A percentile compares a stretch with the other conserved stretches of the same genome.
Conservation (phyloP, 2,113 vertebrate species). For the Salminus brasiliensis region DNA sequence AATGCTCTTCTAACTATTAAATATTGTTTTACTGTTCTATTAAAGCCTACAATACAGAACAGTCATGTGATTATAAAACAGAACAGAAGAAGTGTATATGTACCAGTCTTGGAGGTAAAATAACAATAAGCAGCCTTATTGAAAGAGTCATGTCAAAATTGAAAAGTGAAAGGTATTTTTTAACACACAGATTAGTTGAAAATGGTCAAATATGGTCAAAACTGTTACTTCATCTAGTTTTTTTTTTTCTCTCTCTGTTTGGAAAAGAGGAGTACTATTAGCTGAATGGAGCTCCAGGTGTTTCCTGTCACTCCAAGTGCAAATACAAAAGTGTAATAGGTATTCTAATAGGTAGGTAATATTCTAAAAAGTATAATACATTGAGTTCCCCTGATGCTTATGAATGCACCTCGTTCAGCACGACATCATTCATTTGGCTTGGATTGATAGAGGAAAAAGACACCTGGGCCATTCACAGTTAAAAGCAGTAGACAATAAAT, state of each 20-base stretch:
- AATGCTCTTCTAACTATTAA: too few relatives aligned
- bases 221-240: too few relatives aligned
- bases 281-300: not conserved
- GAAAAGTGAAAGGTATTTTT: too few relatives aligned
- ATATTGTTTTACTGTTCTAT: too few relatives aligned
- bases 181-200: too few relatives aligned
- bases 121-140: too few relatives aligned
- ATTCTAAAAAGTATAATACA: not conserved
- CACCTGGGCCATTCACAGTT: not conserved
- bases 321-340: not conserved
- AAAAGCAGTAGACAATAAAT: not conserved
- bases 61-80: too few relatives aligned
- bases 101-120: too few relatives aligned
- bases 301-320: not conserved
- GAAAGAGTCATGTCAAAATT: too few relatives aligned
- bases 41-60: too few relatives aligned
- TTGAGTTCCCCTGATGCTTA: not conserved
- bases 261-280: not conserved
- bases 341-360: constrained; percentile 1
- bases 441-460: not conserved
- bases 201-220: too few relatives aligned
- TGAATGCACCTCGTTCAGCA: not conserved
- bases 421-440: not conserved
- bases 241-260: not conserved
- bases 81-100: too few relatives aligned